Percentiles rank a stretch among this genome's conserved stretches.
Conservation (phyloP, 2,888 invertebrate genomes). For the Platerodrilus igneus region DNA sequence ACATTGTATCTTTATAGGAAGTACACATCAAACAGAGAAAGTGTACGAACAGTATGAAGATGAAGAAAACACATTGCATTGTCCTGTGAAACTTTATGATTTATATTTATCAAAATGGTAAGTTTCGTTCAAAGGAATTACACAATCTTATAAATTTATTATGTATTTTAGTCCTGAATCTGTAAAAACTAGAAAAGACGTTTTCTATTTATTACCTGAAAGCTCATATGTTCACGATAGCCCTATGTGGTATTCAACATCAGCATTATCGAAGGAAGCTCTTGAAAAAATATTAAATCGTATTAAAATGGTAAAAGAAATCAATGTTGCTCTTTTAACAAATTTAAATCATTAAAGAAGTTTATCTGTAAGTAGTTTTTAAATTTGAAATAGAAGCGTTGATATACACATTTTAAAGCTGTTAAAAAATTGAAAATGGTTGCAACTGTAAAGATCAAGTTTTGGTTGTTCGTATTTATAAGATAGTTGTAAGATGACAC, state of each 20-base stretch:
- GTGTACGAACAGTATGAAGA: constrained; percentile 86
- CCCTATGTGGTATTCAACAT: constrained; percentile 87
- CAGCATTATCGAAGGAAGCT: constrained; percentile 67
- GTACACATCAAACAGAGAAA: too few relatives aligned
- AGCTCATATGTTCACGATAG: constrained; percentile 86
- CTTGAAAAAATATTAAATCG: constrained; percentile 83
- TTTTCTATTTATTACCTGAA: constrained; percentile 85
- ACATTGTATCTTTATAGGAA: too few relatives aligned
- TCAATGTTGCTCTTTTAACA: constrained; percentile 68
- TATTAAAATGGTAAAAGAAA: constrained; percentile 81
- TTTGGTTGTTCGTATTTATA: too few relatives aligned
- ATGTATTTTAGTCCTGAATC: constrained; percentile 89
- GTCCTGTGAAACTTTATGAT: constrained; percentile 88
- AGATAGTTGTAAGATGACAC: too few relatives aligned
- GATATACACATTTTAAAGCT: too few relatives aligned
- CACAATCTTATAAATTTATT: constrained; percentile 8
- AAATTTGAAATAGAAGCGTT: background rate
- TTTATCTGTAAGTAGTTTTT: constrained; percentile 7
- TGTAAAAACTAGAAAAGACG: constrained; percentile 80
- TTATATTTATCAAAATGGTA: constrained; percentile 92
- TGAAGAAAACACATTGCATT: constrained; percentile 77
- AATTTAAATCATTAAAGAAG: constrained; percentile 48
- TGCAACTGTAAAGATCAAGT: too few relatives aligned
- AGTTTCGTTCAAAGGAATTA: too few relatives aligned
- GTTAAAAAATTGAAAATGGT: too few relatives aligned